A percentile compares a stretch with the other conserved stretches of the same genome.
Conservation (phyloP, 2,113 vertebrate genomes). For the Martes martes region DNA sequence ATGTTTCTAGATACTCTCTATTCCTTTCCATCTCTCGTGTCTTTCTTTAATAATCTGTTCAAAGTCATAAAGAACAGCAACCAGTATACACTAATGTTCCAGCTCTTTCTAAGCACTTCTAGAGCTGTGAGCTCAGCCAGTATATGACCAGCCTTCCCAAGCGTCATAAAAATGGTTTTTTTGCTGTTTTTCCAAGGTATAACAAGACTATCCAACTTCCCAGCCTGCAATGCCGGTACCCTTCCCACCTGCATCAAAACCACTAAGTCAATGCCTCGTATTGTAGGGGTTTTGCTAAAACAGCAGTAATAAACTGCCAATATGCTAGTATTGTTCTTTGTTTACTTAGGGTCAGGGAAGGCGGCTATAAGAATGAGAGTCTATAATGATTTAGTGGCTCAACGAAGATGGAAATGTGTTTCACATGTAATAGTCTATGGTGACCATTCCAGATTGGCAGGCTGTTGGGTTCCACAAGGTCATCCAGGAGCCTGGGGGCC, state of each 20-base stretch:
- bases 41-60: neutral
- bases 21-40: neutral
- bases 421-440: fast-evolving
- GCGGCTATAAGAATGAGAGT: neutral
- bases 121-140: neutral
- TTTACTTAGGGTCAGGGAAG: neutral
- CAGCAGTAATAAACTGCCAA: neutral
- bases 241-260: neutral
- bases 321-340: neutral
- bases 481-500: neutral
- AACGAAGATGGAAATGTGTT: neutral
- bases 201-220: neutral
- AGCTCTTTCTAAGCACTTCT: neutral
- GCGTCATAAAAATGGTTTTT: neutral
- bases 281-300: neutral
- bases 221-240: neutral
- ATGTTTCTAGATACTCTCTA: neutral
- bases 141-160: neutral
- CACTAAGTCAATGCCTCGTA: neutral
- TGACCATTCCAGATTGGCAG: neutral
- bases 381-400: neutral
- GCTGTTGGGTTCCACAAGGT: neutral
- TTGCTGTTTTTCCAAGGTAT: neutral
- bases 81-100: neutral
- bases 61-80: neutral